Percentiles rank a stretch among this genome's conserved stretches.
These are phyloP conservation scores for Actenoides hombroni DNA, from an alignment of 2,113 vertebrate species.

Conservation along the genomic window DNA sequence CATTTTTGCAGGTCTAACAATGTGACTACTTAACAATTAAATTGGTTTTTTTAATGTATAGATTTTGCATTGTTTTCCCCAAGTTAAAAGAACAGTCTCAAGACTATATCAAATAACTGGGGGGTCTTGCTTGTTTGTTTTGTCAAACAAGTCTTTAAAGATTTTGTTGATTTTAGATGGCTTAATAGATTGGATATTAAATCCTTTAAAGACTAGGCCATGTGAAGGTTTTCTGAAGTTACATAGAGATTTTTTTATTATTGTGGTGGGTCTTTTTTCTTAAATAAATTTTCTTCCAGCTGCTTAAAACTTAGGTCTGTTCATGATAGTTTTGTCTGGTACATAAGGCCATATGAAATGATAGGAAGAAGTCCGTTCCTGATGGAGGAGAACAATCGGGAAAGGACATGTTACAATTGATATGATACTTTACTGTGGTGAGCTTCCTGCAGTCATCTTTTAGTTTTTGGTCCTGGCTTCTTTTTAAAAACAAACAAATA, in stretches of 20 bases:
- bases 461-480: neutral
- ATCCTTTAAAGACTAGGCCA: neutral
- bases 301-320: neutral
- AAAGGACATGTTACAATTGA: neutral
- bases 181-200: neutral
- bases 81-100: neutral
- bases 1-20: neutral
- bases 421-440: neutral
- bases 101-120: neutral
- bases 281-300: no score
- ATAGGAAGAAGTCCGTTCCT: neutral
- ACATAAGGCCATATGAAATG: neutral
- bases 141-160: neutral
- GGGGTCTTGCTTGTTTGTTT: neutral
- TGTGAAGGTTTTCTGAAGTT: neutral
- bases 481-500: neutral
- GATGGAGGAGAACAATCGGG: neutral
- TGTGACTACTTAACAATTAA: neutral
- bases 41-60: neutral
- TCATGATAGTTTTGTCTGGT: neutral
- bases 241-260: neutral
- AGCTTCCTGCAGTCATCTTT: neutral
- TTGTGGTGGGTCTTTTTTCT: no score
- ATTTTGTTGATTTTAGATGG: neutral
- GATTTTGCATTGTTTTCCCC: neutral